phyloP scores from a whole-genome alignment of 1,140 invertebrate species.

The Onthophagus taurus region DNA sequence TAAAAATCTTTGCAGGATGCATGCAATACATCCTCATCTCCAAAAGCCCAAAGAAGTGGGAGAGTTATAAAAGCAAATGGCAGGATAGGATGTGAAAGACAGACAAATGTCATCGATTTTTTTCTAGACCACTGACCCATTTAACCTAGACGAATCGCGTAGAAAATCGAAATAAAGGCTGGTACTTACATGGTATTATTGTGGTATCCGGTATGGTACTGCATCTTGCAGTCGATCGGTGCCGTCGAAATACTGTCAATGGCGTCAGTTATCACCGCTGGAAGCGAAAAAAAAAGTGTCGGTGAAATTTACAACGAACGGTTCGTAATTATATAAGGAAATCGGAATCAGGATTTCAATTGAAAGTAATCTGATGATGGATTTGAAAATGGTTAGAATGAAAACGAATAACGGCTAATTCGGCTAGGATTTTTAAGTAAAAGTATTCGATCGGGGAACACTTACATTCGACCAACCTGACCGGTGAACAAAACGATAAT shows the following conservation, averaged over 20 bases:
- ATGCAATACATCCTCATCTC: too few relatives aligned
- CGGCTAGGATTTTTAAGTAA: conserved; percentile 5
- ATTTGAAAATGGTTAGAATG: too few relatives aligned
- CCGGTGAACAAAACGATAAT: conserved; percentile 51
- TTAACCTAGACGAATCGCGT: neutral
- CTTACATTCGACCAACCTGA: conserved; percentile 41
- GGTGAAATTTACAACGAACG: conserved; percentile 25
- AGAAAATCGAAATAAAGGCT: neutral
- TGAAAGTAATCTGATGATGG: too few relatives aligned
- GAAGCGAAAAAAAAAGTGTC: conserved; percentile 10
- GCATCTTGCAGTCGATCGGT: conserved; percentile 28
- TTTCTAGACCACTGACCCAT: too few relatives aligned
- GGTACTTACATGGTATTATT: conserved; percentile 29
- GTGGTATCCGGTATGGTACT: conserved; percentile 34
- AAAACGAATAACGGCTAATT: conserved; percentile 13
- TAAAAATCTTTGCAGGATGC: too few relatives aligned
- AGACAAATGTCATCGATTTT: conserved; percentile 1
- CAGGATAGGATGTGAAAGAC: neutral
- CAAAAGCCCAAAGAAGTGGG: neutral
- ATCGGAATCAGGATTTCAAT: conserved; percentile 5
- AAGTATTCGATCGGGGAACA: conserved; percentile 13
- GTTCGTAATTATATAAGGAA: conserved; percentile 6
- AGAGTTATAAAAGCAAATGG: neutral
- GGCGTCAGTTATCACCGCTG: conserved; percentile 22
- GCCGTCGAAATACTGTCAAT: conserved; percentile 27